Conservation (phyloP, 1,140 invertebrate species). For the Archivesica marissinica region DNA sequence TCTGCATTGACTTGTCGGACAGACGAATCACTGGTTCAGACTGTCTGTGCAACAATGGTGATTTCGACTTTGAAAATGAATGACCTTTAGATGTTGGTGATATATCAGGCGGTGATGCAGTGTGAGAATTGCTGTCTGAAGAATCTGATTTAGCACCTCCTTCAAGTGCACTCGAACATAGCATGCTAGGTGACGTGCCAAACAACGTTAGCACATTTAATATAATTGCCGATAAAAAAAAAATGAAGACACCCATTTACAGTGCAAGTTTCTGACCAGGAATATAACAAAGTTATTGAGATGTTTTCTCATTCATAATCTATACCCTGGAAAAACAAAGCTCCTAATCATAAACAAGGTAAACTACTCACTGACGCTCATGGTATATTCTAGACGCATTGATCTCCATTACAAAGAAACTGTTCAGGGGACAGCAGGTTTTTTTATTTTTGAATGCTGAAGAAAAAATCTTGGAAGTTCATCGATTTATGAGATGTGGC, state of each 20-base stretch:
- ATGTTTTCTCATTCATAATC: no score
- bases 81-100: conserved; percentile 6
- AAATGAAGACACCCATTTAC: no score
- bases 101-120: neutral
- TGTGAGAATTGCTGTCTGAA: neutral
- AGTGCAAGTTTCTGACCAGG: no score
- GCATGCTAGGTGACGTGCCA: neutral
- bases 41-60: conserved; percentile 22
- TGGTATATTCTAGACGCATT: no score
- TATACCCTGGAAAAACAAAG: no score
- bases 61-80: neutral
- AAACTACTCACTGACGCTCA: no score
- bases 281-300: no score
- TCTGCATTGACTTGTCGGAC: conserved; percentile 15
- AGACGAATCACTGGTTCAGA: conserved; percentile 45
- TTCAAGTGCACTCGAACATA: conserved; percentile 4
- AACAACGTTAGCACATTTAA: no score
- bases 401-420: no score
- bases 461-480: neutral
- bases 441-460: neutral
- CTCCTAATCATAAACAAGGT: no score
- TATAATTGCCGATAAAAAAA: no score
- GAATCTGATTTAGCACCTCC: conserved; percentile 4
- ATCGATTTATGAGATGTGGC: neutral
- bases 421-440: neutral